Evolutionary conservation across 2,888 invertebrate genomes (phyloP).

Genomic region (Agonopterix arenella): DNA sequence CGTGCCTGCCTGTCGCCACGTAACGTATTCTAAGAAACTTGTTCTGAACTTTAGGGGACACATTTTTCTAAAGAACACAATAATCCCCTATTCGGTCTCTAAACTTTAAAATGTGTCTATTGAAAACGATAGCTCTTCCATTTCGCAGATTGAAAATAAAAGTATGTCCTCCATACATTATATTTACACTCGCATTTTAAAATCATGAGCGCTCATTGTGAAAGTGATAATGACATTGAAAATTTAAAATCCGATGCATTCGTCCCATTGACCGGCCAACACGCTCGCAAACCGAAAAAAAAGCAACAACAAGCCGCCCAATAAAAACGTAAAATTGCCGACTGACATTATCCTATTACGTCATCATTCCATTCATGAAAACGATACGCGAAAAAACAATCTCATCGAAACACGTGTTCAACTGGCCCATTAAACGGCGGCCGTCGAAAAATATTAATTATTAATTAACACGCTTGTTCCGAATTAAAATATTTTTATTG

Average conservation of each 20-base stretch:
- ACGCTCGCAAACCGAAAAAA: constrained; percentile 51
- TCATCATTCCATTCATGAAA: constrained; percentile 75
- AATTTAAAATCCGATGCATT: constrained; percentile 68
- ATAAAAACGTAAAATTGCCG: constrained; percentile 74
- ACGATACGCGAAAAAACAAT: constrained; percentile 69
- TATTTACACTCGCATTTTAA: constrained; percentile 17
- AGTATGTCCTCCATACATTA: background rate
- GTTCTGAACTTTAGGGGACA: background rate
- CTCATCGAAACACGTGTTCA: constrained; percentile 69
- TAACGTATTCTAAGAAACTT: constrained; percentile 8
- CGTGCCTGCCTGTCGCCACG: background rate
- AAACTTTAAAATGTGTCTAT: too few relatives aligned
- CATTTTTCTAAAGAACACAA: background rate
- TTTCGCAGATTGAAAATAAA: too few relatives aligned
- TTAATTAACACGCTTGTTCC: constrained; percentile 65
- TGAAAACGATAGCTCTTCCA: too few relatives aligned
- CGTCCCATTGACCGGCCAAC: constrained; percentile 66
- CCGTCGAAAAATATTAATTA: constrained; percentile 74
- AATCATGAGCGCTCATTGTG: constrained; percentile 52
- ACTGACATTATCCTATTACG: constrained; percentile 76
- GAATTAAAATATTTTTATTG: constrained; percentile 76
- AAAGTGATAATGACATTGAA: constrained; percentile 76
- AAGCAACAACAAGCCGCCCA: constrained; percentile 59
- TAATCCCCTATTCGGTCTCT: background rate
- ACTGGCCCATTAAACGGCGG: constrained; percentile 62